A percentile compares a stretch with the other conserved stretches of the same genome.
Evolutionary conservation across 2,113 vertebrate genomes (phyloP).

Genomic region (Hippocampus abdominalis): DNA sequence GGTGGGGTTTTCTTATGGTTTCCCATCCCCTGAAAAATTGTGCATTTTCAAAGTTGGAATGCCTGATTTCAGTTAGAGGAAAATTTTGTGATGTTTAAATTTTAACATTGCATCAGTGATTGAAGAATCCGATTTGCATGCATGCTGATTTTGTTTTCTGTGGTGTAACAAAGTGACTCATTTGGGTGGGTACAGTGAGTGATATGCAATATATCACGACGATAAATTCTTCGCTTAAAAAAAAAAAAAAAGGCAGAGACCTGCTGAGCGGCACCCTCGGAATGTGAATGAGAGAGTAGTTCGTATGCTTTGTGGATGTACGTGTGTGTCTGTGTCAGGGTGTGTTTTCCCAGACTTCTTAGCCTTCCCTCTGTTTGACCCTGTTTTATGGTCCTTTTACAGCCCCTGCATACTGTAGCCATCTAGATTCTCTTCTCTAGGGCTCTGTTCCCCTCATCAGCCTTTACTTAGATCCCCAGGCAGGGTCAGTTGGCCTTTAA

Average conservation of each 20-base stretch:
- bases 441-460: constrained; percentile 51
- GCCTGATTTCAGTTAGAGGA: not conserved
- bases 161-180: not conserved
- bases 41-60: not conserved
- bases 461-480: constrained; percentile 41
- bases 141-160: not conserved
- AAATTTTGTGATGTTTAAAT: not conserved
- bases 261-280: constrained; percentile 21
- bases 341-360: constrained; percentile 56
- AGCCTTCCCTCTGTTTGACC: constrained; percentile 61
- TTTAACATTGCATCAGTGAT: not conserved
- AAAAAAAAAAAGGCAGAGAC: constrained; percentile 32
- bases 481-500: constrained; percentile 37
- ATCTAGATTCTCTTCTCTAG: constrained; percentile 52
- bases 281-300: constrained; percentile 42
- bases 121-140: not conserved
- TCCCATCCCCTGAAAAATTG: not conserved
- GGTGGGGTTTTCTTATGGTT: not conserved
- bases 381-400: constrained; percentile 66
- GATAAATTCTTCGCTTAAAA: constrained; percentile 30
- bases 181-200: not conserved
- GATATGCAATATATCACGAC: constrained; percentile 3
- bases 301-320: constrained; percentile 15
- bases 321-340: constrained; percentile 34
- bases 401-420: constrained; percentile 50